These are phyloP conservation scores for Taeniopygia guttata DNA, from an alignment of 2,797 vertebrate species.

Conservation along the genomic window DNA sequence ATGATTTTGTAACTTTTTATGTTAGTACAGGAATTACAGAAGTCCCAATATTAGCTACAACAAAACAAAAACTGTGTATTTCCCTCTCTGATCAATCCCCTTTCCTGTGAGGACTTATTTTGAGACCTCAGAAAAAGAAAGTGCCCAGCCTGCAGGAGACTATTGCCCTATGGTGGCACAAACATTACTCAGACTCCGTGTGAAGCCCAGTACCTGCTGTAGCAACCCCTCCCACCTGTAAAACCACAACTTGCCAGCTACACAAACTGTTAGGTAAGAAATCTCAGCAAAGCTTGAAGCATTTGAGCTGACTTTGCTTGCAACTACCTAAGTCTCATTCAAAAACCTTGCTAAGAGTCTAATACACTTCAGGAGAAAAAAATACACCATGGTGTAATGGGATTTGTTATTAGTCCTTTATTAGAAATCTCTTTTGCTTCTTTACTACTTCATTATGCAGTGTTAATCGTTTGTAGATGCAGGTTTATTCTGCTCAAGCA, in stretches of 20 bases:
- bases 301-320: constrained; percentile 27
- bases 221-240: constrained; percentile 41
- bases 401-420: constrained; percentile 73
- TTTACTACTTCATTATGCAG: constrained; percentile 66
- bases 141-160: neutral
- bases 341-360: constrained; percentile 35
- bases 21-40: neutral
- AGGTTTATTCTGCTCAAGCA: constrained; percentile 56
- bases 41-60: neutral
- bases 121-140: neutral
- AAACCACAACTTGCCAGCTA: constrained; percentile 13
- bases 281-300: constrained; percentile 18
- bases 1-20: neutral
- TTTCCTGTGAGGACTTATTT: neutral
- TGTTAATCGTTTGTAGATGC: constrained; percentile 55
- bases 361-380: constrained; percentile 45
- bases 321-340: constrained; percentile 35
- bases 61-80: neutral
- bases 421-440: constrained; percentile 69
- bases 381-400: constrained; percentile 50
- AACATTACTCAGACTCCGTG: neutral
- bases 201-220: constrained; percentile 29
- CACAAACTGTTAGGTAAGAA: constrained; percentile 9
- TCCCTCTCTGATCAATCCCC: neutral
- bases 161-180: constrained; percentile 16